Percentiles rank a stretch among this genome's conserved stretches.
Conservation (phyloP, 2,888 invertebrate species). For the Trachelus iudaicus region DNA sequence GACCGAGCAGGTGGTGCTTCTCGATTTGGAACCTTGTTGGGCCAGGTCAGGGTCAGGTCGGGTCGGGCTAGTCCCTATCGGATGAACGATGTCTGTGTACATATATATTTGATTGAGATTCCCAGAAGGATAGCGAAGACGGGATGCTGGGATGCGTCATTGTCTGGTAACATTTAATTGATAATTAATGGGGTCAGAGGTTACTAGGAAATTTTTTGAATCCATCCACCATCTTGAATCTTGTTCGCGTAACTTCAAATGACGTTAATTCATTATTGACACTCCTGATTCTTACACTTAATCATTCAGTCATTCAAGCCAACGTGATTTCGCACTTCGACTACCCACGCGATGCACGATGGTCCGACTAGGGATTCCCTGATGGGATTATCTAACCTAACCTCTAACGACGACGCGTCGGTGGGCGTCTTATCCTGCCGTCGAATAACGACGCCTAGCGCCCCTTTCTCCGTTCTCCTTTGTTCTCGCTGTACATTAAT, state of each 20-base stretch:
- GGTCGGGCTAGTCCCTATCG: neutral
- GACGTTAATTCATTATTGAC: neutral
- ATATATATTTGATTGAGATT: neutral
- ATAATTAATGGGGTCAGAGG: neutral
- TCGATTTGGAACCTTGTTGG: slow-evolving; percentile 28
- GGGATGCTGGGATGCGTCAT: neutral
- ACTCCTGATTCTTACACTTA: neutral
- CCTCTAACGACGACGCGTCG: neutral
- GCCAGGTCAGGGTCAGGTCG: slow-evolving; percentile 31
- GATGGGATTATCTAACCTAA: neutral
- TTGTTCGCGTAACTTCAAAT: neutral
- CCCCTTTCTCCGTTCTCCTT: neutral
- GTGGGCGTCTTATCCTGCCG: neutral
- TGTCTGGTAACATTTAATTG: neutral
- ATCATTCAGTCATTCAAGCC: neutral
- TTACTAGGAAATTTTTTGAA: neutral
- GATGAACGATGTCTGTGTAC: neutral
- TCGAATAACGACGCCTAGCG: neutral
- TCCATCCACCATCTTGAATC: neutral
- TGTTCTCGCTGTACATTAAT: neutral
- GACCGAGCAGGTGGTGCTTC: slow-evolving; percentile 52
- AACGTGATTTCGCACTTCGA: neutral
- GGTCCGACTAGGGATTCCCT: neutral
- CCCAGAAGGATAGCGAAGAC: neutral
- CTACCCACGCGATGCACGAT: neutral